phyloP scores from a whole-genome alignment of 2,797 vertebrate species.

The Botia kubotai region DNA sequence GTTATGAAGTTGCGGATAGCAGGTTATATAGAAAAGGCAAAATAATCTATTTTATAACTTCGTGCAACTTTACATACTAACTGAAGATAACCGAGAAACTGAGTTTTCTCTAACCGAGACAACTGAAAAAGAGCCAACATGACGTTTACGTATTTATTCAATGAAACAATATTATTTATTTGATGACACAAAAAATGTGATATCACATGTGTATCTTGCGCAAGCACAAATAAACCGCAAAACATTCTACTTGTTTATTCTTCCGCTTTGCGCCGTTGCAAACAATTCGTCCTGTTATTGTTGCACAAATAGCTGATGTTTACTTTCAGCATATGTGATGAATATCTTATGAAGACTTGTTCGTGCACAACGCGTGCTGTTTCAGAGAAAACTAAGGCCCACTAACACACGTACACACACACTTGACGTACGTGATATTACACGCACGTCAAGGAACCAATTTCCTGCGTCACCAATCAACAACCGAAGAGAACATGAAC shows the following conservation, averaged over 20 bases:
- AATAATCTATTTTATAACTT: too few relatives aligned
- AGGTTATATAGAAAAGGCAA: too few relatives aligned
- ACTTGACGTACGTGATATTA: background rate
- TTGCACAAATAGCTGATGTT: background rate
- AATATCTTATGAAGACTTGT: background rate
- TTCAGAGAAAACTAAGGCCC: background rate
- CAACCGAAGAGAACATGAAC: slow-evolving; percentile 1
- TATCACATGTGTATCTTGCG: background rate
- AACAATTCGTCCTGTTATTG: background rate
- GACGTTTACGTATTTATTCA: background rate
- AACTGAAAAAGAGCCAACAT: too few relatives aligned
- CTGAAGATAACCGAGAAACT: too few relatives aligned
- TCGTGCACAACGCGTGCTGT: background rate
- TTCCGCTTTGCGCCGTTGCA: background rate
- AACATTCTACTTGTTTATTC: background rate
- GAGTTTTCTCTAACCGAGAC: too few relatives aligned
- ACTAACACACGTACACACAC: background rate
- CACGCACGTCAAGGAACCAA: background rate
- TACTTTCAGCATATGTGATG: slow-evolving; percentile 2
- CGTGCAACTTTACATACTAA: too few relatives aligned
- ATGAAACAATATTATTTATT: background rate
- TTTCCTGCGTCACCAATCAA: background rate
- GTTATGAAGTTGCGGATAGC: too few relatives aligned
- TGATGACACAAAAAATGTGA: background rate
- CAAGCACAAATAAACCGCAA: background rate